A percentile compares a stretch with the other conserved stretches of the same genome.
These are phyloP conservation scores for Drosophila hamatofila DNA, from an alignment of 2,888 invertebrate species.

Conservation along the genomic window DNA sequence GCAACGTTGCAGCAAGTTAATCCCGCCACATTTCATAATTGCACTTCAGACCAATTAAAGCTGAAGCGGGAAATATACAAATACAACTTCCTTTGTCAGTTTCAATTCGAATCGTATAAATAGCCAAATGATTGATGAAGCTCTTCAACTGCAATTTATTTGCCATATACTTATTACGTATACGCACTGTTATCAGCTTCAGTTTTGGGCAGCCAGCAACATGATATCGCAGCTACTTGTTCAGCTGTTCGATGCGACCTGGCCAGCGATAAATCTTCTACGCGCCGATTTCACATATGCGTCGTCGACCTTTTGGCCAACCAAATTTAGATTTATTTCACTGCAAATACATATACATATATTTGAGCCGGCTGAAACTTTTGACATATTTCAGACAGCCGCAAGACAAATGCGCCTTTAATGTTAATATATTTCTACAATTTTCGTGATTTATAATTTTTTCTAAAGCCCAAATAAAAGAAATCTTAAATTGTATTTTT, in stretches of 20 bases:
- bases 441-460: conserved; percentile 29
- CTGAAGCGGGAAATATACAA: neutral
- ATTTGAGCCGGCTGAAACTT: conserved; percentile 55
- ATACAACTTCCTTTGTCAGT: conserved; percentile 3
- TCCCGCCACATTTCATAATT: conserved; percentile 28
- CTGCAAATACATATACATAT: conserved; percentile 51
- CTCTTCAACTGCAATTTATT: conserved; percentile 7
- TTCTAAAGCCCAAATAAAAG: conserved; percentile 13
- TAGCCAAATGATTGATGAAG: conserved; percentile 35
- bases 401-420: conserved; percentile 65
- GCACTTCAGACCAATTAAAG: conserved; percentile 37
- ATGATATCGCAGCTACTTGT: conserved; percentile 37
- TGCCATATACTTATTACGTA: conserved; percentile 12
- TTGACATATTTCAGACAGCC: conserved; percentile 71
- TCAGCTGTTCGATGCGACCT: conserved; percentile 58
- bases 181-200: conserved; percentile 27
- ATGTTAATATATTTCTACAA: conserved; percentile 59
- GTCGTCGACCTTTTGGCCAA: conserved; percentile 43
- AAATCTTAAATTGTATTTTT: too few species aligned
- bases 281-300: conserved; percentile 70
- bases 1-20: conserved; percentile 44
- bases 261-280: conserved; percentile 66
- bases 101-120: conserved; percentile 6
- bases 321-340: conserved; percentile 73
- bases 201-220: neutral